phyloP scores from a whole-genome alignment of 2,888 invertebrate genomes.

The Drosophila planitibia region DNA sequence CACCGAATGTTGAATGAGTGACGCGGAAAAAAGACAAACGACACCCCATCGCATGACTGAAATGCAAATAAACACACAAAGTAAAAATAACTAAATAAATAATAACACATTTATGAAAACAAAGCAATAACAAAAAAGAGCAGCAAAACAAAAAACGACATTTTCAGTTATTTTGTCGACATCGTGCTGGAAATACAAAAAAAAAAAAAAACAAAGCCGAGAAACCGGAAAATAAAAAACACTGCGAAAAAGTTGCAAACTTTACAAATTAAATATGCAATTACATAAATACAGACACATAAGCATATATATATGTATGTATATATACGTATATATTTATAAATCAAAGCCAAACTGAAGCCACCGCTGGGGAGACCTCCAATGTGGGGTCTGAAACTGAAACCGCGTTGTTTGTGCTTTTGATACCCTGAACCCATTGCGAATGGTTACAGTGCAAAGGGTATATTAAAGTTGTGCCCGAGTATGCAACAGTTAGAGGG shows the following conservation, averaged over 20 bases:
- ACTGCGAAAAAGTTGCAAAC: constrained; percentile 18
- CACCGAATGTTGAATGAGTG: constrained; percentile 59
- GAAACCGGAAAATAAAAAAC: constrained; percentile 43
- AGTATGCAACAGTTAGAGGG: background rate
- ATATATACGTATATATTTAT: background rate
- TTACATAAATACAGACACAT: background rate
- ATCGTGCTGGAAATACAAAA: constrained; percentile 51
- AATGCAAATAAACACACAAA: constrained; percentile 55
- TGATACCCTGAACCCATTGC: background rate
- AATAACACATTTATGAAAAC: constrained; percentile 25
- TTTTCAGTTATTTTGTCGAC: constrained; percentile 31
- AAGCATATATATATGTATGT: background rate
- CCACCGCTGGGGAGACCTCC: constrained; percentile 1
- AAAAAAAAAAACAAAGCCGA: constrained; percentile 10
- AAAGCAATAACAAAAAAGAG: constrained; percentile 3
- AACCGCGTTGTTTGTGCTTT: constrained; percentile 24
- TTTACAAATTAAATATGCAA: constrained; percentile 10
- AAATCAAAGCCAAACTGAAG: constrained; percentile 27
- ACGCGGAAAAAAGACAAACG: constrained; percentile 16
- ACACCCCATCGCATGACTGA: constrained; percentile 64
- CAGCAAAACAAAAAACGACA: constrained; percentile 12
- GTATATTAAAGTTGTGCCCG: background rate
- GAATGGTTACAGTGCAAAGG: background rate
- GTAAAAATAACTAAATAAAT: constrained; percentile 39
- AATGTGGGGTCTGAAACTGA: constrained; percentile 22